Conservation (phyloP, 2,888 invertebrate species). For the Trilocha varians region DNA sequence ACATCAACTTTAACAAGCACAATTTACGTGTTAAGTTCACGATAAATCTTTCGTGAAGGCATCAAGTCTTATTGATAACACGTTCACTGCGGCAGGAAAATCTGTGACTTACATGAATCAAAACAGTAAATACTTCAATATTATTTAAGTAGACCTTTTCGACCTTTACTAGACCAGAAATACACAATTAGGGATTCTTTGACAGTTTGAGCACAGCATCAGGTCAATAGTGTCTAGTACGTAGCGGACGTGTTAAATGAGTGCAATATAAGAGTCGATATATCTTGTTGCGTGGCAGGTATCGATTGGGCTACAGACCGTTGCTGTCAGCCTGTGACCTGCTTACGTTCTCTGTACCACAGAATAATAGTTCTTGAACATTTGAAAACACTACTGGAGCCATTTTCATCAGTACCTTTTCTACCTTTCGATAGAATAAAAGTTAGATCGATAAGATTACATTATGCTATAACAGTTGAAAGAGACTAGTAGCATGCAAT, state of each 20-base stretch:
- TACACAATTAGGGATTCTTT: no score
- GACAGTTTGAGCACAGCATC: no score
- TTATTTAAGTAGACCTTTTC: no score
- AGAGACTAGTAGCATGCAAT: no score
- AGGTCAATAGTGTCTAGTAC: no score
- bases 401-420: background rate
- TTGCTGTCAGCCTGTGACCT: slow-evolving; percentile 35
- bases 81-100: no score
- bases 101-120: no score
- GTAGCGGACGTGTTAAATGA: no score
- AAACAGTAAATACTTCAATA: no score
- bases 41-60: no score
- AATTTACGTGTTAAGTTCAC: background rate
- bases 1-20: background rate
- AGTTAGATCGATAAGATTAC: background rate
- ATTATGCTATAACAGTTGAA: background rate
- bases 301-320: slow-evolving; percentile 44
- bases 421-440: background rate
- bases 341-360: slow-evolving; percentile 29
- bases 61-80: no score
- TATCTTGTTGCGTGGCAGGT: slow-evolving; percentile 37
- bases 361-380: background rate
- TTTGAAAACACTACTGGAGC: background rate
- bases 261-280: slow-evolving; percentile 10
- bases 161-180: no score